phyloP scores from a whole-genome alignment of 2,797 vertebrate genomes.

The Poeciliopsis infans region DNA sequence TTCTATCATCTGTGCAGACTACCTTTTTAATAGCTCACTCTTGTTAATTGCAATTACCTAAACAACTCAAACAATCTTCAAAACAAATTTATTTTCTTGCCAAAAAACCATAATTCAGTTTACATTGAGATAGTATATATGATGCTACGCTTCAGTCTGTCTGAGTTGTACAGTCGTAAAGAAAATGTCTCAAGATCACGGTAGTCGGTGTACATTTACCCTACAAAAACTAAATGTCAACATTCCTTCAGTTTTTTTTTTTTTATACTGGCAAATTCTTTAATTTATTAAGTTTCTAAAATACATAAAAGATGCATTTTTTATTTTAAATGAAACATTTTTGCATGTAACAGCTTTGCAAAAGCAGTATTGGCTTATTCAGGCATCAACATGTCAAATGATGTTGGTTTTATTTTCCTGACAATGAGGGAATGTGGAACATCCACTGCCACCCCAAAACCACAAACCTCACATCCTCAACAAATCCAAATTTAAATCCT shows the following conservation, averaged over 20 bases:
- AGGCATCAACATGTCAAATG: neutral
- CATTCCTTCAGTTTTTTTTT: neutral
- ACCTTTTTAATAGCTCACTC: neutral
- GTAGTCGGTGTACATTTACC: neutral
- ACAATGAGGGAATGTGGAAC: neutral
- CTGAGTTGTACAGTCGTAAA: neutral
- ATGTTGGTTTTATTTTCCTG: neutral
- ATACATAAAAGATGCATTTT: neutral
- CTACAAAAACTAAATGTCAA: neutral
- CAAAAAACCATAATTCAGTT: neutral
- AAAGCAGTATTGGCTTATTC: neutral
- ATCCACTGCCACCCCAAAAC: neutral
- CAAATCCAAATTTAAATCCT: conserved; percentile 12
- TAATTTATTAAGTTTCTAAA: neutral
- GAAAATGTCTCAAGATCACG: neutral
- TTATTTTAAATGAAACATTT: neutral
- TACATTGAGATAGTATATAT: neutral
- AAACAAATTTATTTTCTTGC: neutral
- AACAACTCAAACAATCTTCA: neutral
- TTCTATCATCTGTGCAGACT: neutral
- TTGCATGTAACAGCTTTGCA: neutral
- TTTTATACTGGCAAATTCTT: neutral
- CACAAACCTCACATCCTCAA: neutral
- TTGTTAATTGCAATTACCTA: neutral
- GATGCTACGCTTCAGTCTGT: neutral